Base-by-base conservation (phyloP, 2,888 invertebrate species). In the Dryobota labecula region DNA sequence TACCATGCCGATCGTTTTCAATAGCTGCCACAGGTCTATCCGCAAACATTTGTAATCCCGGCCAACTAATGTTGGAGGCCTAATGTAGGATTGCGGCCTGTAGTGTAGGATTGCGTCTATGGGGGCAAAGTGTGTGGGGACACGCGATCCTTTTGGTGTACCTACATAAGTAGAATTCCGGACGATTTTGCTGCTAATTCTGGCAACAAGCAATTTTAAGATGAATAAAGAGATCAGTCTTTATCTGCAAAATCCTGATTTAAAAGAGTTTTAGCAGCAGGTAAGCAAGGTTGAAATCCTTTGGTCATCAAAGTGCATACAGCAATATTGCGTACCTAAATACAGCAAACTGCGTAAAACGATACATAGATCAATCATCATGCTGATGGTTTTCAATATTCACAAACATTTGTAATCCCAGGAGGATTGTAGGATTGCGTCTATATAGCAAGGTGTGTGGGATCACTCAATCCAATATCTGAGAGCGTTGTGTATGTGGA, bases 1-100 rank as follows among this genome's bases (percentile, higher is more conserved):
- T 88, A 84, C 84, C 88, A 85, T 85, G 84, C 84, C 85, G 88
- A 90, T 92, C 89, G 88, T 76, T 91, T 91, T 91, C 92, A 90
- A 90, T 90, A 85, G 88, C 86, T 73, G 73, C 83, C 84, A 84
- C 83, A 81, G 78, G 73, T 69, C 82, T 76, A 86, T 89, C 84
- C 83, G 84, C 87, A 88, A 91, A 91, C 86, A 88, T 81, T 84
- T 80, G 75, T 89, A 79, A 86, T 84, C 68, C 70, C 67, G 45
- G 24, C 65, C 70, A 73, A 72, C 71, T 80, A 73, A 80, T 76
- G 69, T 68, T 62, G 51, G 58, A 64, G 51, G 27, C 69, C 67
- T 73, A 67, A 77, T 80, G 61, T 61, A 69, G 63, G 63, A 61
- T 69, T 72, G 79, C 66, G 73, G 79, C 49, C 13, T 51, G 57